phyloP scores from a whole-genome alignment of 2,797 vertebrate genomes.

The Sebastes flavidus region DNA sequence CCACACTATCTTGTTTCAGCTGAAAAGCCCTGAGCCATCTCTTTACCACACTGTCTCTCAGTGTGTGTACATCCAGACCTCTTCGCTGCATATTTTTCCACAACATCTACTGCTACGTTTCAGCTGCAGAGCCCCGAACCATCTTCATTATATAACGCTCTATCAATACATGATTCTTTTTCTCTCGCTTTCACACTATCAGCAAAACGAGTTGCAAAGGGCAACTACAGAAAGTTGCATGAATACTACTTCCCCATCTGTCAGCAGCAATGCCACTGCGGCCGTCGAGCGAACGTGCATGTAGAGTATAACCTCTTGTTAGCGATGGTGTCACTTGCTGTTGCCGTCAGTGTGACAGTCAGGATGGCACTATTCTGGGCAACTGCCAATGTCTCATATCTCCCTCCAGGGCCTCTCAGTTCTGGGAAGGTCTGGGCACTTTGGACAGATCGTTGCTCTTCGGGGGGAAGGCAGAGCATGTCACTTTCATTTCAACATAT shows the following conservation, averaged over 20 bases:
- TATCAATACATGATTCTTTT: not conserved
- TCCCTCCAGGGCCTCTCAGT: conserved; percentile 15
- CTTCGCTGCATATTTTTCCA: conserved; percentile 48
- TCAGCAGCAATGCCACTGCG: conserved; percentile 6
- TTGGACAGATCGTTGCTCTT: conserved; percentile 44
- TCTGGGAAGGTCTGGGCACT: conserved; percentile 26
- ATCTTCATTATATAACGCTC: conserved; percentile 45
- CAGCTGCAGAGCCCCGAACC: conserved; percentile 15
- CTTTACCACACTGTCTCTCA: conserved; percentile 52
- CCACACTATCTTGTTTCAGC: not conserved
- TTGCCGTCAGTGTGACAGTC: conserved; percentile 37
- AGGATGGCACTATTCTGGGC: conserved; percentile 44
- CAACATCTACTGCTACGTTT: conserved; percentile 32
- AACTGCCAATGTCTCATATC: not conserved
- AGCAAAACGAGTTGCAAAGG: conserved; percentile 22
- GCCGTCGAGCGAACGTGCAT: not conserved
- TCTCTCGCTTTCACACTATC: conserved; percentile 6
- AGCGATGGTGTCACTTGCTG: conserved; percentile 48
- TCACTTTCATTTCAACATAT: conserved; percentile 38
- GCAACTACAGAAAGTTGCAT: conserved; percentile 11
- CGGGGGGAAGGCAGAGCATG: not conserved
- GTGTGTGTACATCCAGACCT: conserved; percentile 44
- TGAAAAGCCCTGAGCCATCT: conserved; percentile 30
- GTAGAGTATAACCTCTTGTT: conserved; percentile 45
- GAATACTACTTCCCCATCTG: conserved; percentile 5